These are phyloP conservation scores for Drosophila hydei DNA, from an alignment of 1,140 invertebrate species.

Conservation along the genomic window DNA sequence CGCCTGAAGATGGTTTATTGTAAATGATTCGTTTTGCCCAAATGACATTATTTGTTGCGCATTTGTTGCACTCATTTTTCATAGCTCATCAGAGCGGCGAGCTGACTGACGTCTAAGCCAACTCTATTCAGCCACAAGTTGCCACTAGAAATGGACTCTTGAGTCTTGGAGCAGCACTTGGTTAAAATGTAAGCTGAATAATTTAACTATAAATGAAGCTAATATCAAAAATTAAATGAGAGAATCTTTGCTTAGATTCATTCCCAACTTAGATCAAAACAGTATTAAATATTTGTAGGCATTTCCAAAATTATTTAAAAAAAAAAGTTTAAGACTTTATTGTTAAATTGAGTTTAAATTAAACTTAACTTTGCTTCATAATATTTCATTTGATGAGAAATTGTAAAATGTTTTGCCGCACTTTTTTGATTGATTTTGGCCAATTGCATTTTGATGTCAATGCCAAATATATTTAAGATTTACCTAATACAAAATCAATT, in stretches of 20 bases:
- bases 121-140: constrained; percentile 7
- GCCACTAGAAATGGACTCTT: constrained; percentile 13
- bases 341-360: too few relatives aligned
- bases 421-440: constrained; percentile 64
- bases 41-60: constrained; percentile 72
- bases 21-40: constrained; percentile 83
- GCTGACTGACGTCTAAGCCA: neutral
- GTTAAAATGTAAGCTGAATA: too few relatives aligned
- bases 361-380: neutral
- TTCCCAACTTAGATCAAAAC: too few relatives aligned
- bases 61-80: constrained; percentile 80
- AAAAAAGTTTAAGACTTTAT: too few relatives aligned
- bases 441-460: constrained; percentile 55
- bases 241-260: too few relatives aligned
- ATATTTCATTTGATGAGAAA: neutral
- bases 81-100: constrained; percentile 51
- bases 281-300: too few relatives aligned
- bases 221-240: too few relatives aligned
- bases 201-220: too few relatives aligned
- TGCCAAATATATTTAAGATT: constrained; percentile 51
- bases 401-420: constrained; percentile 3
- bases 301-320: too few relatives aligned
- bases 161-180: too few relatives aligned
- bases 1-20: constrained; percentile 79
- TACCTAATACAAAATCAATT: constrained; percentile 52